These are phyloP conservation scores for Bilobella aurantiaca DNA, from an alignment of 1,140 invertebrate species.

Conservation along the genomic window DNA sequence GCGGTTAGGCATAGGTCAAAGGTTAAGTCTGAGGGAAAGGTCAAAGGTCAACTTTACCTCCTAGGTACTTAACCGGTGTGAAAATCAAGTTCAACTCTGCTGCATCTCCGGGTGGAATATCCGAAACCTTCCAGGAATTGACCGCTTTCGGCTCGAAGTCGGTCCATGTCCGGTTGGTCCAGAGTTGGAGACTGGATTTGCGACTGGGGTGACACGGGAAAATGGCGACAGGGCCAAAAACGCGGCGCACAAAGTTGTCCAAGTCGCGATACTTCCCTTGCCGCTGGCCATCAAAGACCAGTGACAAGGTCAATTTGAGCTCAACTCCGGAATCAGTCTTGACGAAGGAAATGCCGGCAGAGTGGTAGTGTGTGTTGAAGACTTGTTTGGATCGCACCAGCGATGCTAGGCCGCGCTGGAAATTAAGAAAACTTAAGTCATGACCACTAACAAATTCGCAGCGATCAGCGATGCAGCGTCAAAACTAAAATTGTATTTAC, in stretches of 20 bases:
- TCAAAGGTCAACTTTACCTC: constrained; percentile 16
- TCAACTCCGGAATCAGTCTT: constrained; percentile 14
- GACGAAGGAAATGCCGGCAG: constrained; percentile 68
- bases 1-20: too few species aligned
- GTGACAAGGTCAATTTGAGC: constrained; percentile 26
- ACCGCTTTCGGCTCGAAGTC: constrained; percentile 14
- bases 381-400: constrained; percentile 82
- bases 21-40: too few species aligned
- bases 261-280: background rate
- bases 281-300: constrained; percentile 24
- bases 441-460: background rate
- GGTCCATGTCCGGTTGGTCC: constrained; percentile 24
- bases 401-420: constrained; percentile 63
- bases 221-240: constrained; percentile 24
- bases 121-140: constrained; percentile 23
- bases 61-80: constrained; percentile 32
- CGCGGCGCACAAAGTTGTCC: constrained; percentile 25
- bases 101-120: constrained; percentile 11
- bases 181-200: constrained; percentile 23
- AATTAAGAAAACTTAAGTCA: constrained; percentile 27
- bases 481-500: background rate
- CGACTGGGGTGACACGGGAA: constrained; percentile 30
- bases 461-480: too few species aligned
- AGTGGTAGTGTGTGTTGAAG: constrained; percentile 89
- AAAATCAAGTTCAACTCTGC: constrained; percentile 20